These are phyloP conservation scores for Ispidina picta DNA, from an alignment of 2,797 vertebrate genomes.

Conservation along the genomic window DNA sequence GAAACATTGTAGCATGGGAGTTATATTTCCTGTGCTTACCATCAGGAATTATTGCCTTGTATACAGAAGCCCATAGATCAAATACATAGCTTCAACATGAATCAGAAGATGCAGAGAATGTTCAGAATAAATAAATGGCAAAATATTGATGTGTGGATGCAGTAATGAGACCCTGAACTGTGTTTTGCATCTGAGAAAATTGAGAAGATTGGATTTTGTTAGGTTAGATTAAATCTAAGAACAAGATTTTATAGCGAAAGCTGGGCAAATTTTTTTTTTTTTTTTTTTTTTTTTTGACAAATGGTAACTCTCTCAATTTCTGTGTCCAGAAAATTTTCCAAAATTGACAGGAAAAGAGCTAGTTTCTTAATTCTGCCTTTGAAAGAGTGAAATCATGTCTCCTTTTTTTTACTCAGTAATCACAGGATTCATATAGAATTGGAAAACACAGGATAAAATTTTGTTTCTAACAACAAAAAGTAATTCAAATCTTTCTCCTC, in stretches of 20 bases:
- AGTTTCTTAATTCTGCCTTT: neutral
- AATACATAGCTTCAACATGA: rapidly evolving
- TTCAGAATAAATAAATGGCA: neutral
- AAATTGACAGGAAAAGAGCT: neutral
- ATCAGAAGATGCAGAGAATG: neutral
- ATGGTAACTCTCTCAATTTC: neutral
- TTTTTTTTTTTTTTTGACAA: neutral
- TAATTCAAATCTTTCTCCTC: neutral
- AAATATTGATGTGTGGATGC: neutral
- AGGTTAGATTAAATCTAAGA: neutral
- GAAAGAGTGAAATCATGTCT: neutral
- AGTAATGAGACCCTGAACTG: neutral
- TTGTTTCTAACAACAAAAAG: neutral
- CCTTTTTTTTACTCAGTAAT: neutral
- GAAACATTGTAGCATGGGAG: neutral
- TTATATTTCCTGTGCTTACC: neutral
- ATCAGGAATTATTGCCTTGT: neutral
- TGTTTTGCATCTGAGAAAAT: neutral
- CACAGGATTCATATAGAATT: neutral
- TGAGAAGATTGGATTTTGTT: neutral
- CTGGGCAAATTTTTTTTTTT: neutral
- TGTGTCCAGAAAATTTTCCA: neutral
- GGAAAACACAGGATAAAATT: neutral
- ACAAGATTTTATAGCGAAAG: neutral
- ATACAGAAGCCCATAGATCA: neutral